These are phyloP conservation scores for Notodonta ziczac DNA, from an alignment of 2,888 invertebrate species.

Conservation along the genomic window DNA sequence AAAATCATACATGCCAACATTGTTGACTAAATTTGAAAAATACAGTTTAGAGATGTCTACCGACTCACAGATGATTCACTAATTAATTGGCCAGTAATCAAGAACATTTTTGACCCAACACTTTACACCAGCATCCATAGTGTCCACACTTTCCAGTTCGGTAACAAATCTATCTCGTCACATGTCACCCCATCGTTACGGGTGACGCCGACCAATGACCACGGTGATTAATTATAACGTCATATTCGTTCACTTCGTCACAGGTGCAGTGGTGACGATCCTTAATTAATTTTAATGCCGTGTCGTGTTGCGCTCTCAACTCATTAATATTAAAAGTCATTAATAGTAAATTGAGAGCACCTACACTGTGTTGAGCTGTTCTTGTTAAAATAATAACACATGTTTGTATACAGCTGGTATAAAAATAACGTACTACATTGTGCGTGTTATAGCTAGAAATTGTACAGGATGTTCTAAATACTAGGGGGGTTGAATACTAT, in stretches of 20 bases:
- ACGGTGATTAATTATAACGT: conserved; percentile 71
- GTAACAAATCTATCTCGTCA: conserved; percentile 61
- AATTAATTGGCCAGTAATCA: conserved; percentile 1
- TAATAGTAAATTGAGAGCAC: conserved; percentile 9
- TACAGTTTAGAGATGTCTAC: too few species aligned
- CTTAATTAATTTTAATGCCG: conserved; percentile 57
- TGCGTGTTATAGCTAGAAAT: too few species aligned
- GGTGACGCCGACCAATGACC: conserved; percentile 49
- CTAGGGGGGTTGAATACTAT: too few species aligned
- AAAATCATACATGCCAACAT: too few species aligned
- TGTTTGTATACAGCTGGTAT: not conserved
- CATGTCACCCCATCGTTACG: conserved; percentile 63
- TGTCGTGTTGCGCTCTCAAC: conserved; percentile 29
- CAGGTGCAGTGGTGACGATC: conserved; percentile 62
- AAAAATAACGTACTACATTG: not conserved
- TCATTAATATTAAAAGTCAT: conserved; percentile 36
- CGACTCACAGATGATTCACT: too few species aligned
- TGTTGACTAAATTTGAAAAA: too few species aligned
- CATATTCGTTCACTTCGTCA: conserved; percentile 59
- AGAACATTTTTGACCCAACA: conserved; percentile 7
- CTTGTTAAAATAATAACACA: not conserved
- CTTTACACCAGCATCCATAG: not conserved
- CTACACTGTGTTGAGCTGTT: not conserved
- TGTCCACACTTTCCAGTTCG: conserved; percentile 5
- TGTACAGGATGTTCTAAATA: too few species aligned